Evolutionary conservation across 2,888 invertebrate genomes (phyloP).

Genomic region (Cantharis rustica): DNA sequence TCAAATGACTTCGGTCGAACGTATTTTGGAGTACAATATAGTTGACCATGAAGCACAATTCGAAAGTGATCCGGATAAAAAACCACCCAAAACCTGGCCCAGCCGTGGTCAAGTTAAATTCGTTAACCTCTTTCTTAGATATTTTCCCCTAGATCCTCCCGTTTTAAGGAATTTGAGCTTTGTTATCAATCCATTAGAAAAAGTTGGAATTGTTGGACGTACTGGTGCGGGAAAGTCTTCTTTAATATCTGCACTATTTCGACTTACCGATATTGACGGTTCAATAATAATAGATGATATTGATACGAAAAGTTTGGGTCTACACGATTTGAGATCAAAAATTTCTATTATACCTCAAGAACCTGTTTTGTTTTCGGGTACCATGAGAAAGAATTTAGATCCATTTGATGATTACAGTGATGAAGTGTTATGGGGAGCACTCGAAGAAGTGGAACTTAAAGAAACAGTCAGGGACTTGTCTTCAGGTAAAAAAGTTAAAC

Average conservation of each 20-base stretch:
- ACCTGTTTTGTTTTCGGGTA: conserved; percentile 80
- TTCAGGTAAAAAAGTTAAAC: conserved; percentile 55
- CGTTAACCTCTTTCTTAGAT: conserved; percentile 70
- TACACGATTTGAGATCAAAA: conserved; percentile 58
- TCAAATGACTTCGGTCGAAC: conserved; percentile 89
- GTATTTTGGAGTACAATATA: conserved; percentile 60
- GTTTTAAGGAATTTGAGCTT: conserved; percentile 77
- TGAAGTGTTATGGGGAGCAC: conserved; percentile 77
- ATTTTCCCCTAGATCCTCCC: conserved; percentile 71
- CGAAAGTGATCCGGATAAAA: conserved; percentile 66
- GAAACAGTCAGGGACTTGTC: conserved; percentile 68
- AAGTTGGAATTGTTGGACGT: conserved; percentile 82
- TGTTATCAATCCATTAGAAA: conserved; percentile 67
- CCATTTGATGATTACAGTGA: conserved; percentile 84
- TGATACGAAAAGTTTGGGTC: conserved; percentile 58
- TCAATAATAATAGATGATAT: conserved; percentile 66
- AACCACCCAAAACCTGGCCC: conserved; percentile 78
- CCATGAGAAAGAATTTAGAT: conserved; percentile 86
- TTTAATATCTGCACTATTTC: conserved; percentile 70
- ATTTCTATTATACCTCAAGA: conserved; percentile 64
- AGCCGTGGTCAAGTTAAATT: conserved; percentile 71
- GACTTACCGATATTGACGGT: conserved; percentile 64
- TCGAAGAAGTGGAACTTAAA: conserved; percentile 83
- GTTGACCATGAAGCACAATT: conserved; percentile 66
- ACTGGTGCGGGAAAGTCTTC: conserved; percentile 83